Conservation (phyloP, 2,888 invertebrate genomes). For the Harpagoxenus sublaevis region DNA sequence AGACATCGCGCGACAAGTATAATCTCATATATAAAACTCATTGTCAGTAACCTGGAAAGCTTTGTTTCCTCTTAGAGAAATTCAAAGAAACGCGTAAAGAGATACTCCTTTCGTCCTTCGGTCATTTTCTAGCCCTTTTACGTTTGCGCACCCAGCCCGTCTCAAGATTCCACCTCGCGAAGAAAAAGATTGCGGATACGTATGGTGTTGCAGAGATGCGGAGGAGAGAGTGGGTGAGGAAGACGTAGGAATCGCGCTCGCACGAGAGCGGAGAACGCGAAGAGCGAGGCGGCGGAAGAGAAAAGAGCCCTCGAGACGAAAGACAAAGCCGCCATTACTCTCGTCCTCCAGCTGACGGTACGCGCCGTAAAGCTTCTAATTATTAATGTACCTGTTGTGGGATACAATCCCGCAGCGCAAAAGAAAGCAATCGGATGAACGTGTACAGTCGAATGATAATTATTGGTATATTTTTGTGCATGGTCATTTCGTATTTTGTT, state of each 20-base stretch:
- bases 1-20: neutral
- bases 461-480: neutral
- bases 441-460: neutral
- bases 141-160: conserved; percentile 19
- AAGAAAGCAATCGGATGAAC: neutral
- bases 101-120: conserved; percentile 42
- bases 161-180: conserved; percentile 44
- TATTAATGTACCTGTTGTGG: conserved; percentile 54
- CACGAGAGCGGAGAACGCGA: conserved; percentile 51
- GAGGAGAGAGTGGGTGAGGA: conserved; percentile 41
- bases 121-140: conserved; percentile 46
- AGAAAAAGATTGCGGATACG: conserved; percentile 32
- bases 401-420: conserved; percentile 17
- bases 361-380: conserved; percentile 59
- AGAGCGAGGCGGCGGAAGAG: conserved; percentile 48
- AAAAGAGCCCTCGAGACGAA: conserved; percentile 52
- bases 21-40: neutral
- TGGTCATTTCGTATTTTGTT: neutral
- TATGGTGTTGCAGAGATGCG: conserved; percentile 54
- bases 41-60: neutral
- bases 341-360: conserved; percentile 67
- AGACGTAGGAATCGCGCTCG: conserved; percentile 29
- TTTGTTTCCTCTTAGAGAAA: conserved; percentile 13
- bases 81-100: conserved; percentile 41
- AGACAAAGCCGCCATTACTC: conserved; percentile 68